Percentiles rank a stretch among this genome's conserved stretches.
Evolutionary conservation across 2,113 vertebrate species (phyloP).

Genomic region (Rhinogobius similis): DNA sequence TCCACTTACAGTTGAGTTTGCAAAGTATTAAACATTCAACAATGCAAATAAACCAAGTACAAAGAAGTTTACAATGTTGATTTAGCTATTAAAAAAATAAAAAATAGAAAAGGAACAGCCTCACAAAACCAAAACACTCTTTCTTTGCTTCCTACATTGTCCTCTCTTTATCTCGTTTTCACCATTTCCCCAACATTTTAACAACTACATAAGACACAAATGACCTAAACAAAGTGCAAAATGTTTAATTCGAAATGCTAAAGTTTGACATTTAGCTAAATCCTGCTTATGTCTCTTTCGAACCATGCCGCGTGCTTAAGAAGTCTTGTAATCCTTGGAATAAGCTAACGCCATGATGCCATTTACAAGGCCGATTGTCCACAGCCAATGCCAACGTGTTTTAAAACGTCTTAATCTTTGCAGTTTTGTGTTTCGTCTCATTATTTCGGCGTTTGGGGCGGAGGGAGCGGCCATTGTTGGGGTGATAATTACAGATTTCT

Average conservation of each 20-base stretch:
- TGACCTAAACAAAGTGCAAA: constrained; percentile 42
- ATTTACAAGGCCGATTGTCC: constrained; percentile 51
- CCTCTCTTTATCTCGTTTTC: constrained; percentile 2
- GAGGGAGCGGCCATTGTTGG: constrained; percentile 24
- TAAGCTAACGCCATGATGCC: constrained; percentile 54
- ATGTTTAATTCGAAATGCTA: constrained; percentile 27
- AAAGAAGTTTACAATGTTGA: constrained; percentile 51
- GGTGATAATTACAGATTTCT: constrained; percentile 31
- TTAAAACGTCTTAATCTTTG: neutral
- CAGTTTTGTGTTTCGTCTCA: neutral
- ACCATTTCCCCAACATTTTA: neutral
- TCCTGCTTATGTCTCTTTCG: constrained; percentile 45
- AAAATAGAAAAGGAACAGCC: no score
- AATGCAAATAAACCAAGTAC: no score
- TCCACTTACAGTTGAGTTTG: no score
- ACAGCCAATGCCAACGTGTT: neutral
- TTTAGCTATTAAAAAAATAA: no score
- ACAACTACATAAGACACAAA: constrained; percentile 30
- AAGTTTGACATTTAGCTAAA: constrained; percentile 60
- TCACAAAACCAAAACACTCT: neutral
- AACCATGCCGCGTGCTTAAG: constrained; percentile 49
- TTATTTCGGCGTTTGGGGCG: constrained; percentile 27
- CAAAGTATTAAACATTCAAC: no score
- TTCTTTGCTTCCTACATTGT: neutral
- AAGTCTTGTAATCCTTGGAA: constrained; percentile 70